Evolutionary conservation across 2,797 vertebrate genomes (phyloP), one percentile per base, ranked within the genome.

Genomic region (Syndactyla subalaris): DNA sequence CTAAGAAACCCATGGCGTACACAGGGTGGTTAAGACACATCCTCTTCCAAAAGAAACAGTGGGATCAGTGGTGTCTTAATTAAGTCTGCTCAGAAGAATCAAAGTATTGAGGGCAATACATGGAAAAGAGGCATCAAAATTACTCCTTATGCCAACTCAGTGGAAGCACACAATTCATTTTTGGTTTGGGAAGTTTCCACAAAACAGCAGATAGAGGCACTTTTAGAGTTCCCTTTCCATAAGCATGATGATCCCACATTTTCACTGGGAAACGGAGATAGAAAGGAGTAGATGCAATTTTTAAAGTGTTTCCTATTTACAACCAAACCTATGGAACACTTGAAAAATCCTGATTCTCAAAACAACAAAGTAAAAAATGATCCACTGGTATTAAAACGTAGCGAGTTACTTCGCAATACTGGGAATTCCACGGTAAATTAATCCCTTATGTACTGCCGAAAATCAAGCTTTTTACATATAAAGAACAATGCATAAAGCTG

Each of bases 221-320:
- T 59, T 46, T 4, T 6, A 74, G 13, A 10, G 51, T 54, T 83
- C 45, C 32, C 26, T 59, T 91, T 58, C 63, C 34, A 2, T 12
- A 57, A 74, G 26, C 11, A 10, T 1, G 0, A 22, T 2, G 24
- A 52, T 57, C 19, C 39, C 12, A 2, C 14, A 32, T 29, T 12
- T 86, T 54, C 39, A 45, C 20, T 4, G 26, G 87, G 46, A 51
- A 79, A 54, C 0, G 6, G 10, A 61, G 41, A 29, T 0, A 30
- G 21, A n/a, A 79, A 76, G 27, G 41, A 83, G 10, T 1, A 51
- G 14, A 34, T 20, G 15, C 12, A 27, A 30, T 52, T 59, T 65
- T 55, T 34, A 5, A 79, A 75, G 20, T 5, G 4, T 8, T n/a
- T 32, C 45, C 26, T 54, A 49, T 32, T 41, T 34, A 59, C 77